Base-by-base conservation (phyloP, 2,888 invertebrate species). In the Cryptocephalus primarius region DNA sequence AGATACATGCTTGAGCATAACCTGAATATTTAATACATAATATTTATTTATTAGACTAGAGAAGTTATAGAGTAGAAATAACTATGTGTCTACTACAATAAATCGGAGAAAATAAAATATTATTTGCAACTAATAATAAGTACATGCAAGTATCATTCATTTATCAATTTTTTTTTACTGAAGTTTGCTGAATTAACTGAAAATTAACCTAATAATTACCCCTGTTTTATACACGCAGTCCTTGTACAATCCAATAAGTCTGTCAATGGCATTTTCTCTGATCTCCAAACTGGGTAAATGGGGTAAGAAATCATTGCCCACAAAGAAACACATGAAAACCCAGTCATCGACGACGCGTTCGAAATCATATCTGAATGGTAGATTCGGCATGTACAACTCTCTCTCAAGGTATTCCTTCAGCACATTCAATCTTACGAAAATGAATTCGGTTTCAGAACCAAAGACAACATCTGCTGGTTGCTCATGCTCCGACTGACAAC, bases 291-390 rank as follows among this genome's bases (percentile, higher is more conserved):
- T 95, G 4, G 99, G 99, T 55, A 99, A 75, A 75, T 99, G 99
- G 0, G 99, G 99, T 59, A 99, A 70, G 67, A 99, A 99, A 72
- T 99, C 99, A 66, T 99, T 99, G 42, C 99, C 99, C 44, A 97
- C 96, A 71, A 99, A 99, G 75, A 99, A 99, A 67, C 99, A 99
- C 93, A 99, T 95, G 63, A 84, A 84, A 6, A 86, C 97, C 97
- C 97, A 99, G 72, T 99, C 99, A 65, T 99, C 99, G 11, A 99
- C 69, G 0, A 85, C 93, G 46, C 97, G 74, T 62, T 99, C 99
- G 68, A 99, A 90, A 65, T 94, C 91, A 68, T 92, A 97, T 43
- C 79, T 74, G 69, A 99, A 97, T 4, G 96, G 94, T 36, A 97
- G 76, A 69, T 89, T 88, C 0, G 87, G 87, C 92, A 97, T 96